Percentiles rank a stretch among this genome's conserved stretches.
phyloP scores from a whole-genome alignment of 1,140 invertebrate genomes.

The Philotrypesis tridentata region DNA sequence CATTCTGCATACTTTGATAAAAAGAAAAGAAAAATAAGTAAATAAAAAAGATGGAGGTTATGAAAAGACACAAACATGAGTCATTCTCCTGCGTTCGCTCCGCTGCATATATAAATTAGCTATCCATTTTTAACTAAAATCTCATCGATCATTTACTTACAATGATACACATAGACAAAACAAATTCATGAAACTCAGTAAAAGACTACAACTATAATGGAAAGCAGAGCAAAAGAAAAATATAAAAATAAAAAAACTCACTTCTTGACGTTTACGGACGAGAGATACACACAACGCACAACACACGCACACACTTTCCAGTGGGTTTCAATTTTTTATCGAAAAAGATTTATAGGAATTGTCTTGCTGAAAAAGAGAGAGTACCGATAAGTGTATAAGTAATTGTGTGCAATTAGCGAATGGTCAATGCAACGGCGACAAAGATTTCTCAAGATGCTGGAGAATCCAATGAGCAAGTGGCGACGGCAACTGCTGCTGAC shows the following conservation, averaged over 20 bases:
- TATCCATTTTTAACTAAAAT: too few relatives aligned
- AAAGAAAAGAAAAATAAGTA: not conserved
- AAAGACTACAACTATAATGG: too few relatives aligned
- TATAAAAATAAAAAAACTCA: not conserved
- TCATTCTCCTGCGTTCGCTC: too few relatives aligned
- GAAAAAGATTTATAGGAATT: not conserved
- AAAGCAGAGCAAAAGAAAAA: too few relatives aligned
- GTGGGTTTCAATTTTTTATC: not conserved
- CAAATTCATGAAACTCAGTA: too few relatives aligned
- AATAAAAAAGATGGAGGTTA: not conserved
- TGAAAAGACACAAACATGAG: not conserved
- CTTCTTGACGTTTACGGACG: not conserved
- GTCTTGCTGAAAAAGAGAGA: not conserved
- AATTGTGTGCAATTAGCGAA: not conserved
- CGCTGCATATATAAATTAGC: too few relatives aligned
- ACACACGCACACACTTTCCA: not conserved
- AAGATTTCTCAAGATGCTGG: not conserved
- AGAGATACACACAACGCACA: not conserved
- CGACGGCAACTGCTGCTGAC: not conserved
- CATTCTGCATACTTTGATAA: too few relatives aligned
- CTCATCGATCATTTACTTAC: too few relatives aligned
- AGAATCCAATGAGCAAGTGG: not conserved
- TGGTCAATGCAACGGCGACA: too few relatives aligned
- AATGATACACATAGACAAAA: too few relatives aligned
- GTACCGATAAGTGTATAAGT: not conserved